Conservation (phyloP, 2,113 vertebrate species). For the Phylloscopus whistleri region DNA sequence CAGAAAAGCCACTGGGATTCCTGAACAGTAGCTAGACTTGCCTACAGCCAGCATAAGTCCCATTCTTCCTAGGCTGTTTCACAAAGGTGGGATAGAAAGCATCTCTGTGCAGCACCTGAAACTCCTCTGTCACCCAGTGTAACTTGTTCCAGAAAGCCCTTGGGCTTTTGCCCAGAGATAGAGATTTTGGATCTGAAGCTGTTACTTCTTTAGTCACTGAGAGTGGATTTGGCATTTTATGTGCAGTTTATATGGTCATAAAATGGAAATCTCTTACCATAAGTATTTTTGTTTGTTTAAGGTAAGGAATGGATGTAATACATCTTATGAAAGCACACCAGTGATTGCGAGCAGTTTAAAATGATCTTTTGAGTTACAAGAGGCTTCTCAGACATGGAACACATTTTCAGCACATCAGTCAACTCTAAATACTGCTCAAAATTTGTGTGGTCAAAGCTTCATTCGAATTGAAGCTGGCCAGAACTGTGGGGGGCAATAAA, state of each 20-base stretch:
- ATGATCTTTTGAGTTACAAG: conserved; percentile 69
- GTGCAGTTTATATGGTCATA: background rate
- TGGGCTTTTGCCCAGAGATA: background rate
- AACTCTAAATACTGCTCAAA: conserved; percentile 51
- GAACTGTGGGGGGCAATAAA: background rate
- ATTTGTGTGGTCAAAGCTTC: background rate
- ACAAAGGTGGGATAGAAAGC: background rate
- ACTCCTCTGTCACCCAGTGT: background rate
- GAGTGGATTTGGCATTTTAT: background rate
- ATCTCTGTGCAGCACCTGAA: background rate
- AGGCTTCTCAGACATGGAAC: conserved; percentile 69
- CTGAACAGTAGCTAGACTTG: background rate
- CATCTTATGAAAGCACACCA: conserved; percentile 75
- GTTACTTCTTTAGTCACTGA: background rate
- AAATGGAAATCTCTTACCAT: background rate
- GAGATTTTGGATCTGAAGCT: background rate
- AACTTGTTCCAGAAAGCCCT: background rate
- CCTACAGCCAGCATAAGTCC: background rate
- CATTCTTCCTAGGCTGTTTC: background rate
- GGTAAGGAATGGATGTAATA: conserved; percentile 57
- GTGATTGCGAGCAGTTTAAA: conserved; percentile 76
- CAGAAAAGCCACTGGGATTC: background rate
- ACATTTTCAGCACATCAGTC: conserved; percentile 66
- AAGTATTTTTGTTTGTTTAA: conserved; percentile 53
- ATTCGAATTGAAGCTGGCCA: background rate